Base-by-base conservation (phyloP, 2,888 invertebrate species). In the Synergus gifuensis region DNA sequence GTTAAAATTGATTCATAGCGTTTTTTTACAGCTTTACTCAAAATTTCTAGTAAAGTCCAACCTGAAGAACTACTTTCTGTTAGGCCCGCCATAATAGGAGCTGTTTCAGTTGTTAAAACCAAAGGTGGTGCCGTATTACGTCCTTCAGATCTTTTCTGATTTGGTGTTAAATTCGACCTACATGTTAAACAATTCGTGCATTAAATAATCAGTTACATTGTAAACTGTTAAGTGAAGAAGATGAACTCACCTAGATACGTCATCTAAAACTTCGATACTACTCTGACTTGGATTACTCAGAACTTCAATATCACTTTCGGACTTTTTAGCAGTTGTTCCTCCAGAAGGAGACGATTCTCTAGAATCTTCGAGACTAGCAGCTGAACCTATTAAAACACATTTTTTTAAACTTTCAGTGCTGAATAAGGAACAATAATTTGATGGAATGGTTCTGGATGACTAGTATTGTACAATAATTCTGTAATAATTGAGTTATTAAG, bases 261-360 rank as follows among this genome's bases (percentile, higher is more conserved):
- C 93, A 78, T 94, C 94, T 76, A 95, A 89, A 46, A 95, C 94
- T 92, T 95, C 95, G 79, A 96, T 95, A 87, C 95, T 95, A 85
- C 95, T 95, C 88, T 95, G 95, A 91, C 95, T 96, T 16, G 95
- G 95, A 92, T 95, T 95, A 82, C 95, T 95, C 40, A 96, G 93
- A 64, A 96, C 93, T 85, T 96, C 95, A 81, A 96, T 94, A 87
- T 96, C 96, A 90, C 96, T 96, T 86, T 95, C 95, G 82, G 92
- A 93, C 81, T 91, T 92, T 77, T 89, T 91, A 11, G 87, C 87
- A 7, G 88, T 81, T 7, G 88, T 86, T 80, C 89, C 89, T 18
- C 87, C 83, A n/a, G 90, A 91, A 28, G 92, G 91, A 1, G 92
- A 91, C 2, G 91, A 92, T 77, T 92, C 92, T 76, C 91, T 85